These are phyloP conservation scores for Nothura maculosa DNA, from an alignment of 2,797 vertebrate genomes.

Conservation along the genomic window DNA sequence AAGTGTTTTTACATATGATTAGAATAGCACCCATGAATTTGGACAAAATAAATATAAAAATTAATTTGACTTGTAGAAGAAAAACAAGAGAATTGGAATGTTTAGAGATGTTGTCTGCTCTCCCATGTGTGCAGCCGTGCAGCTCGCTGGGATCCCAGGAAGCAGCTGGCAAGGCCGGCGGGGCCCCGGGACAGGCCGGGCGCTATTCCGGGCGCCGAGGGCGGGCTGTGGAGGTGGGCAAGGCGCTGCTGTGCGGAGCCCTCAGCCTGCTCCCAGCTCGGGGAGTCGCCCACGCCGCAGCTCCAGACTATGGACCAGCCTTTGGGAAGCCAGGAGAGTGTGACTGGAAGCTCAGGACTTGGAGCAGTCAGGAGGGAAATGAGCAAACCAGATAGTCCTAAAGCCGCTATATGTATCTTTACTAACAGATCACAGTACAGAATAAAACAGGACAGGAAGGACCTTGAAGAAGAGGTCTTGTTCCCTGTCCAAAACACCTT, in stretches of 20 bases:
- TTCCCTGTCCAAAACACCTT: fast-evolving
- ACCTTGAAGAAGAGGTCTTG: not conserved
- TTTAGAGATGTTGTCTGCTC: not conserved
- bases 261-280: no score
- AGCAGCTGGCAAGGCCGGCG: not conserved
- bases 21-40: not conserved
- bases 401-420: not conserved
- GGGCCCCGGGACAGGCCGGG: not conserved
- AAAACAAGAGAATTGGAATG: not conserved
- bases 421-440: not conserved
- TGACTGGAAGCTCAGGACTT: not conserved
- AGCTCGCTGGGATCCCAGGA: not conserved
- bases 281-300: not conserved
- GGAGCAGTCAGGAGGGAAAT: not conserved
- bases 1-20: not conserved
- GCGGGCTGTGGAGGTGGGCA: not conserved
- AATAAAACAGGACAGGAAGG: not conserved
- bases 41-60: not conserved
- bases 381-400: not conserved
- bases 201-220: no score
- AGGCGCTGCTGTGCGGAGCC: not conserved
- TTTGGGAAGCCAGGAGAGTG: not conserved
- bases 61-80: not conserved
- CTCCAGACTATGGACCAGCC: not conserved
- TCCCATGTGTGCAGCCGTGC: not conserved